phyloP scores from a whole-genome alignment of 2,113 vertebrate species.

The Charina bottae region DNA sequence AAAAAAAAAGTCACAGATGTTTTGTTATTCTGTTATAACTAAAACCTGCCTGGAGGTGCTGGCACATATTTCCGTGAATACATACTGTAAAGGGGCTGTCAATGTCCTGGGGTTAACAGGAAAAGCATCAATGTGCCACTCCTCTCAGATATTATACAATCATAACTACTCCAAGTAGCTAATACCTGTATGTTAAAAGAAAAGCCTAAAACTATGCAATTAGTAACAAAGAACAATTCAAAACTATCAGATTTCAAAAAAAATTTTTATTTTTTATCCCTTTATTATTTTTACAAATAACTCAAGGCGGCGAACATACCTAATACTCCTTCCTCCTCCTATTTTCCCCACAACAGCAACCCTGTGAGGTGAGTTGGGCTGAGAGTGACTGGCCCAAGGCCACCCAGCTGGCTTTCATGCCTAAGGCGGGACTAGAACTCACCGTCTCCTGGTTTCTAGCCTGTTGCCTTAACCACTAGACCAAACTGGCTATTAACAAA shows the following conservation, averaged over 20 bases:
- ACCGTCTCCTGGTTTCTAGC: no score
- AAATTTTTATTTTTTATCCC: no score
- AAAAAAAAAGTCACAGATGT: neutral
- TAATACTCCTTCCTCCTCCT: no score
- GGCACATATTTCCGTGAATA: neutral
- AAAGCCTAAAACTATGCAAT: neutral
- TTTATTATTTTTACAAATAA: no score
- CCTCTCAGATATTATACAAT: neutral
- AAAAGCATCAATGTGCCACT: neutral
- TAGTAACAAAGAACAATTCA: neutral
- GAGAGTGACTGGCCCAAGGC: no score
- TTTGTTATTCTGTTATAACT: neutral
- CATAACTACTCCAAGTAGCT: neutral
- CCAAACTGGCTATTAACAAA: no score
- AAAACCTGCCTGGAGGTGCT: neutral
- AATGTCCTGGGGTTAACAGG: neutral
- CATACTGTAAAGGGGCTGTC: neutral
- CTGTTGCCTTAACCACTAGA: no score
- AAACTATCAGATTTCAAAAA: neutral
- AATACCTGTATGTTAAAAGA: neutral
- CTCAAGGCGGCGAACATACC: no score
- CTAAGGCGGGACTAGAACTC: no score
- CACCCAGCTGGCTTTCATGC: no score
- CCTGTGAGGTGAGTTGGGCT: no score
- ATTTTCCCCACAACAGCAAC: no score